Conservation (phyloP, 2,797 vertebrate species). For the Myotis vivesi region DNA sequence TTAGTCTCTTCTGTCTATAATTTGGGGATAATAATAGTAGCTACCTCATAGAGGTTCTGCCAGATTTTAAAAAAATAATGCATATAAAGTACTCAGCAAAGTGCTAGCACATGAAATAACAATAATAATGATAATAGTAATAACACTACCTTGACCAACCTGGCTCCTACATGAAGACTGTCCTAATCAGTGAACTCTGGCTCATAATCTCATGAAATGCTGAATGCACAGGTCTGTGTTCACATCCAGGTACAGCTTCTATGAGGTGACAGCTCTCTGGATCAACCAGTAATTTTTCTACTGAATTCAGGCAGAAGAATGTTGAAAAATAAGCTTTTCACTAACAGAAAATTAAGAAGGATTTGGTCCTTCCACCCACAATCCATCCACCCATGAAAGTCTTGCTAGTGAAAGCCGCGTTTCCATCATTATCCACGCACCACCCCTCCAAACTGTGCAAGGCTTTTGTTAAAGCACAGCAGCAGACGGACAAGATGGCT, state of each 20-base stretch:
- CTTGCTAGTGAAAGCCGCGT: slow-evolving; percentile 8
- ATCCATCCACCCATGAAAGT: not conserved
- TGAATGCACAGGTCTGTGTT: not conserved
- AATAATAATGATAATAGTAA: not conserved
- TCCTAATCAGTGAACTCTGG: not conserved
- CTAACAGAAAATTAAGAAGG: not conserved
- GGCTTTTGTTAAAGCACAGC: slow-evolving; percentile 54
- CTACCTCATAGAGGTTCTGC: not conserved
- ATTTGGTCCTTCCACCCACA: not conserved
- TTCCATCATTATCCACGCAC: not conserved
- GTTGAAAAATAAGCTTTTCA: slow-evolving; percentile 31
- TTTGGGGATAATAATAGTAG: not conserved
- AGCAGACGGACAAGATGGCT: slow-evolving; percentile 50
- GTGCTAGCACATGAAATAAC: not conserved
- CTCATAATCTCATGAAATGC: slow-evolving; percentile 2
- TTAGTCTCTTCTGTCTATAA: not conserved
- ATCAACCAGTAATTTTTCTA: slow-evolving; percentile 12
- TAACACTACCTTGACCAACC: not conserved
- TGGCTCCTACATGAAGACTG: not conserved
- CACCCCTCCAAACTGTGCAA: not conserved
- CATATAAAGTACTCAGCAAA: not conserved
- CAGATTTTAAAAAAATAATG: slow-evolving; percentile 24
- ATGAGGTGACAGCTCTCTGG: not conserved
- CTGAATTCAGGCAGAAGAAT: slow-evolving; percentile 10
- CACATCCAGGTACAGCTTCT: not conserved